Base-by-base conservation (phyloP, 2,797 vertebrate species). In the Pagetopsis macropterus region DNA sequence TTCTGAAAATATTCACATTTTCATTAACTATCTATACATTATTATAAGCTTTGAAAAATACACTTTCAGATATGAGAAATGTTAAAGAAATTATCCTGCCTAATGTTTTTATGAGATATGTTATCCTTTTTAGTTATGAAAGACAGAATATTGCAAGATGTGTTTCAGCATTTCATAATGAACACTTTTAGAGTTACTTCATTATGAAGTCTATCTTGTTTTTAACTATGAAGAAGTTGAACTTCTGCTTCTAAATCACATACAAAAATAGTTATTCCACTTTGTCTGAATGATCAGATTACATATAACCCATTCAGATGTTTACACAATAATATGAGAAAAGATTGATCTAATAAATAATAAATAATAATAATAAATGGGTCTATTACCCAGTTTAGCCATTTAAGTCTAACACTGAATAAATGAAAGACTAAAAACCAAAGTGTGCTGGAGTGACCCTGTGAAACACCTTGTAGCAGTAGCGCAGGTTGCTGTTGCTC, bases 381-480 rank as follows among this genome's bases (percentile, higher is more conserved):
- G 3, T 23, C 33, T 54, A 43, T 65, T 21, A 60, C 7, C 16
- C 5, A 9, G 3, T 37, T 37, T 37, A 15, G 66, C 9, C 16
- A 15, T 21, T 52, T 54, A 4, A 33, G 48, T 33, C 21, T 8
- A 23, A 57, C 15, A 44, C 44, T 31, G 52, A 45, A 41, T n/a
- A 0, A 56, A 45, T 51, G 3, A 45, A 9, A 40, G 14, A 10
- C 23, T 51, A 14, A 16, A 74, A 48, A n/a, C 16, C 9, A 3
- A 17, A 19, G 50, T 37, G 64, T 75, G 50, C 49, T 10, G 44
- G 31, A 40, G 54, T 16, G 43, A 51, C 8, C 15, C 16, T 9
- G 44, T 3, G 51, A 27, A 14, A 33, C 56, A 99, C 98, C 98
- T 97, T 98, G 89, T 98, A 99, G 84, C 98, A 99, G 89, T 98